These are phyloP conservation scores for Podarcis muralis DNA, from an alignment of 2,113 vertebrate genomes.

Conservation along the genomic window DNA sequence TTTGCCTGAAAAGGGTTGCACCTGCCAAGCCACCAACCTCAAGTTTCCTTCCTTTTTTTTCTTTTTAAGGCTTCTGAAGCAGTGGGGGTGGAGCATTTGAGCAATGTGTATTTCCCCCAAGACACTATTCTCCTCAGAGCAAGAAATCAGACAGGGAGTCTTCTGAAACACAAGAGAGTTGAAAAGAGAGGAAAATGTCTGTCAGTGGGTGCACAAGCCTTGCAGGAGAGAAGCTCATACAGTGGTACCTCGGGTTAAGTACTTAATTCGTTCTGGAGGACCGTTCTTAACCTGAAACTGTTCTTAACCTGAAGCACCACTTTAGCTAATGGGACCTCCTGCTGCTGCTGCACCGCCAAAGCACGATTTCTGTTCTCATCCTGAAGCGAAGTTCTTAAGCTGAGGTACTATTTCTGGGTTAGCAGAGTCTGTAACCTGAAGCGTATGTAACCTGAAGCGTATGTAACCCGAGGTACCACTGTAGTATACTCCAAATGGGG, in stretches of 20 bases:
- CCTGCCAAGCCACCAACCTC: constrained; percentile 71
- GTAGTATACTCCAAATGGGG: constrained; percentile 4
- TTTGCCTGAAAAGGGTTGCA: constrained; percentile 64
- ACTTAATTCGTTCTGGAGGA: too few species aligned
- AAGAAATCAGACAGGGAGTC: constrained; percentile 36
- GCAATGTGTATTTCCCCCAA: constrained; percentile 55
- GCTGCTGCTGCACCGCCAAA: too few species aligned
- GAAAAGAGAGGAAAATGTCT: background rate
- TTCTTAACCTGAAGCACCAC: too few species aligned
- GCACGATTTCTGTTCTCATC: too few species aligned
- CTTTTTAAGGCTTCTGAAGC: constrained; percentile 49
- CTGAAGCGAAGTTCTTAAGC: too few species aligned
- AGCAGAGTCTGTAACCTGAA: too few species aligned
- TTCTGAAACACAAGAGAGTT: constrained; percentile 28
- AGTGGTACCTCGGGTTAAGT: too few species aligned
- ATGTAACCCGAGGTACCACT: too few species aligned
- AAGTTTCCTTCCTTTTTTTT: constrained; percentile 72
- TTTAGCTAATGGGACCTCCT: too few species aligned
- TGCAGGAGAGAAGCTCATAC: background rate
- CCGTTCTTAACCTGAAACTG: too few species aligned
- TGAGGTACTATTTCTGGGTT: too few species aligned
- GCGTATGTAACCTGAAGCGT: too few species aligned
- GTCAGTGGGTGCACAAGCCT: constrained; percentile 8
- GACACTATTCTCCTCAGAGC: constrained; percentile 24
- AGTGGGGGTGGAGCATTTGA: constrained; percentile 51